Percentiles rank a stretch among this genome's conserved stretches.
These are phyloP conservation scores for Bhutanitis thaidina DNA, from an alignment of 2,888 invertebrate species.

Conservation along the genomic window DNA sequence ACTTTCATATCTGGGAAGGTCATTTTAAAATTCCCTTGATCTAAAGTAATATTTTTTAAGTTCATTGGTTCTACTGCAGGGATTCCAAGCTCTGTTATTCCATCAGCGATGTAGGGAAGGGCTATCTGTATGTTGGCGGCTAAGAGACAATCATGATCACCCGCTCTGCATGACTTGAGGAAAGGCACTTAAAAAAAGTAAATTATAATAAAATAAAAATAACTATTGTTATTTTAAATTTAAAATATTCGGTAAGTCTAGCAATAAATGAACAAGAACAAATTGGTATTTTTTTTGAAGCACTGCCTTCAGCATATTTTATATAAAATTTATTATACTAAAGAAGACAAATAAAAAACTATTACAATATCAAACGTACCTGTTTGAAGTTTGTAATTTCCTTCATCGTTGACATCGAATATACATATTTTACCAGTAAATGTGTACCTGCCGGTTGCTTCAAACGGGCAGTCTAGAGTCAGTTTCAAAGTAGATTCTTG, in stretches of 20 bases:
- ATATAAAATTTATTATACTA: no score
- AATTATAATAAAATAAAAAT: background rate
- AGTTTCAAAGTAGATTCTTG: conserved; percentile 3
- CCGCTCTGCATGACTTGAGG: background rate
- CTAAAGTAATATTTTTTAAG: conserved; percentile 9
- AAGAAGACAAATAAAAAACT: no score
- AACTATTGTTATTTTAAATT: background rate
- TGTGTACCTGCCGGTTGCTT: conserved; percentile 7
- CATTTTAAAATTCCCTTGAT: conserved; percentile 3
- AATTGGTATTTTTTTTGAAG: no score
- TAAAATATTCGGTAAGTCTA: background rate
- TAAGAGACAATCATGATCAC: conserved; percentile 1
- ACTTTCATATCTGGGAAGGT: conserved; percentile 1
- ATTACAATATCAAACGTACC: background rate
- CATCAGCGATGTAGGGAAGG: conserved; percentile 9
- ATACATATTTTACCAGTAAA: conserved; percentile 10
- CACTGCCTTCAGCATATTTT: background rate
- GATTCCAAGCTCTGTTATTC: conserved; percentile 9
- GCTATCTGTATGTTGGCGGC: conserved; percentile 1
- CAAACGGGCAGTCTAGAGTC: conserved; percentile 7
- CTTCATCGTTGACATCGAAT: conserved; percentile 10
- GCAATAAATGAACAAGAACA: background rate
- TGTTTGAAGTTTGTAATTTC: conserved; percentile 5
- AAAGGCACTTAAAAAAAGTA: conserved; percentile 1
- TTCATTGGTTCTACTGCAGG: conserved; percentile 7